Base-by-base conservation (phyloP, 2,113 vertebrate genomes). In the Leucosticte australis region DNA sequence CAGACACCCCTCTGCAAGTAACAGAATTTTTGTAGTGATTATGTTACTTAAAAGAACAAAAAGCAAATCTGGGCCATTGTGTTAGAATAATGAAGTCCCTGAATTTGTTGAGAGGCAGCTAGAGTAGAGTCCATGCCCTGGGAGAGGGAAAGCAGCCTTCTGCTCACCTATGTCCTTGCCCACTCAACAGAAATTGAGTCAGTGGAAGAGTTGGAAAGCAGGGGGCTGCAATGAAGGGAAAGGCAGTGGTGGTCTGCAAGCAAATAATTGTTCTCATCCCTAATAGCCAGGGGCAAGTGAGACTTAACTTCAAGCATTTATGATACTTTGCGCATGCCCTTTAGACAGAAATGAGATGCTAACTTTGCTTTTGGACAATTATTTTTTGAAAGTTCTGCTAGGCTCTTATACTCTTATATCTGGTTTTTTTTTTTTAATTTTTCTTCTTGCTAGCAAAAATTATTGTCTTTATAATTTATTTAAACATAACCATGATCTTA, bases 161-260 rank as follows among this genome's bases (percentile, higher is more conserved):
- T 20, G 4, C 11, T 33, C 33, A 22, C 8, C 18, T n/a, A 24
- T 21, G 13, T 20, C 37, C 56, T 71, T 17, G 1, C 8, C 44
- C 26, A 52, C 35, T 33, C 49, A 37, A 39, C 26, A 84, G 46
- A 84, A 84, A 78, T 2, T 0, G 0, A 20, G 21, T 6, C 65
- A 70, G 23, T 2, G 0, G 17, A 21, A 77, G 24, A 47, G 10
- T 2, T 2, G 6, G 27, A 75, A 78, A 85, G 14, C 3, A 0
- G 11, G 6, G 3, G 2, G 7, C 35, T 80, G 21, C 42, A 1
- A 0, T 11, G 63, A 55, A 60, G 30, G 23, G 9, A 83, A 87
- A 42, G 49, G 17, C 31, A 53, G 28, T 0, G 0, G 19, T 63
- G 20, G 52, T 12, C 53, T 91, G n/a, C 35, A 53, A 42, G 24